Conservation (phyloP, 2,797 vertebrate species). For the Toxotes lorentzi region DNA sequence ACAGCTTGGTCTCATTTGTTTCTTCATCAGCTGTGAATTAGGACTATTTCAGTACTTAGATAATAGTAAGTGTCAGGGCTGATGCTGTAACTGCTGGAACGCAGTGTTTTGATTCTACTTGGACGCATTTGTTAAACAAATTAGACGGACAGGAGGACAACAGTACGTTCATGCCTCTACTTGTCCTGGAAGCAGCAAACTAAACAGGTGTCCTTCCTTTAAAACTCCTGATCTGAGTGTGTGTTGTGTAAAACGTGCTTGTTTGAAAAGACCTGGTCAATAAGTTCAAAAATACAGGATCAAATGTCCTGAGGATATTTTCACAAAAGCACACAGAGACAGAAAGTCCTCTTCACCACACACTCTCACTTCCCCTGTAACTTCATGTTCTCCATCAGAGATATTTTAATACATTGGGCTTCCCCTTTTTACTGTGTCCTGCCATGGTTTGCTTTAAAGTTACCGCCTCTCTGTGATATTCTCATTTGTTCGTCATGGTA, state of each 20-base stretch:
- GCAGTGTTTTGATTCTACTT: not conserved
- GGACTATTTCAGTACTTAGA: not conserved
- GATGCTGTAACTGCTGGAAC: not conserved
- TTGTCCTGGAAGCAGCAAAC: not conserved
- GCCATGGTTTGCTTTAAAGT: not conserved
- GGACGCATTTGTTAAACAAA: conserved; percentile 52
- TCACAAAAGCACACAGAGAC: not conserved
- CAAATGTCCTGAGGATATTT: conserved; percentile 1
- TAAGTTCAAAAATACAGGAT: not conserved
- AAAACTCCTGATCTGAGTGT: not conserved
- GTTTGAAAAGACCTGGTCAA: not conserved
- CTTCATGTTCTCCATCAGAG: not conserved
- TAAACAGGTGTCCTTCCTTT: accelerated
- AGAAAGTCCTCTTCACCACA: not conserved
- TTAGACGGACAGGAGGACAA: not conserved
- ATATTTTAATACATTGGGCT: not conserved
- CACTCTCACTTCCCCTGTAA: not conserved
- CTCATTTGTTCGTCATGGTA: not conserved
- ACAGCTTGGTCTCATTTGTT: not conserved
- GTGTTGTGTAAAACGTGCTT: not conserved
- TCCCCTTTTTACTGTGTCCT: not conserved
- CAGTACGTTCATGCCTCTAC: accelerated
- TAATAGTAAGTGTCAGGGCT: not conserved
- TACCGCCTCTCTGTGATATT: not conserved
- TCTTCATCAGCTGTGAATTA: not conserved